Conservation (phyloP, 2,888 invertebrate species). For the Bugula neritina region DNA sequence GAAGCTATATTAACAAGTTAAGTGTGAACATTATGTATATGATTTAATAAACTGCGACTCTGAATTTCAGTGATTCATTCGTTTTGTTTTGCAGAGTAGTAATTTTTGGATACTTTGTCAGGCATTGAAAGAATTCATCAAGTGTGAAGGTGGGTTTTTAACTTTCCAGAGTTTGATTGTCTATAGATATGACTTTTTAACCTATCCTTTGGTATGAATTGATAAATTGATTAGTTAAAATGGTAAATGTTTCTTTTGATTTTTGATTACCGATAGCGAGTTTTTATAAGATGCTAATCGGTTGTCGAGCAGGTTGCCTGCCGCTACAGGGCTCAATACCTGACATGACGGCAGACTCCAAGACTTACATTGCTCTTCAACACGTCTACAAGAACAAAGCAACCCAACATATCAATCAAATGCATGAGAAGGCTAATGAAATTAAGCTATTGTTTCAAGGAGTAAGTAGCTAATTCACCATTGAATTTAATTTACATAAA, state of each 20-base stretch:
- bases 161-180: neutral
- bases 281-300: too few relatives aligned
- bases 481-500: too few relatives aligned
- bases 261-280: too few relatives aligned
- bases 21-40: too few relatives aligned
- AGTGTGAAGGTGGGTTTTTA: conserved; percentile 66
- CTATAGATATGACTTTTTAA: neutral
- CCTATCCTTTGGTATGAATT: neutral
- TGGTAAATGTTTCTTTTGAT: too few relatives aligned
- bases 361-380: conserved; percentile 80
- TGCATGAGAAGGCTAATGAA: conserved; percentile 1
- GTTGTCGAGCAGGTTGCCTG: conserved; percentile 58
- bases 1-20: too few relatives aligned
- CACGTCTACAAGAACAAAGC: conserved; percentile 78
- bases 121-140: conserved; percentile 78
- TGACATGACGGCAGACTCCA: conserved; percentile 93
- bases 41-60: too few relatives aligned
- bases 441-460: neutral
- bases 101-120: conserved; percentile 89
- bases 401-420: conserved; percentile 59
- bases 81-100: conserved; percentile 52
- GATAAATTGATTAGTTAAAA: too few relatives aligned
- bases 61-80: too few relatives aligned
- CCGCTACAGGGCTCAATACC: conserved; percentile 83
- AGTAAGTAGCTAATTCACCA: neutral